Percentiles rank a stretch among this genome's conserved stretches.
These are phyloP conservation scores for Zosterops pallidus DNA, from an alignment of 2,113 vertebrate species.

Conservation along the genomic window DNA sequence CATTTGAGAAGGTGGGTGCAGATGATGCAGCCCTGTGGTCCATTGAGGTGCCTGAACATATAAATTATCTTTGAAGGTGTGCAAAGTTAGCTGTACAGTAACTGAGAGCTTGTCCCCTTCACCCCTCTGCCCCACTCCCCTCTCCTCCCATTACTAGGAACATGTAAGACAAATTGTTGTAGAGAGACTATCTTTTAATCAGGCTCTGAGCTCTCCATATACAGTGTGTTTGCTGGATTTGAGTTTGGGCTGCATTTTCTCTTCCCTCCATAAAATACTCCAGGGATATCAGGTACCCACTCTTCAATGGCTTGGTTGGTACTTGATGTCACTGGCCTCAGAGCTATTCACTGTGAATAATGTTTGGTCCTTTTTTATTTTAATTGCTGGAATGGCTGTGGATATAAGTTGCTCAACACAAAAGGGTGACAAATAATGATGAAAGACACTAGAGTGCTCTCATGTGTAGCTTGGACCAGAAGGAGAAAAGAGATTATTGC, in stretches of 20 bases:
- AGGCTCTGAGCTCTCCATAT: slow-evolving; percentile 38
- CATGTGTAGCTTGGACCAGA: slow-evolving; percentile 81
- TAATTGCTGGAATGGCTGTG: slow-evolving; percentile 82
- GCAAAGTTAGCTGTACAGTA: not conserved
- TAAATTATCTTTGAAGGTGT: slow-evolving; percentile 10
- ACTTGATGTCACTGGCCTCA: slow-evolving; percentile 73
- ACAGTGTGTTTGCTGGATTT: slow-evolving; percentile 48
- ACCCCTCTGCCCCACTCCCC: not conserved
- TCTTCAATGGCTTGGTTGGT: slow-evolving; percentile 71
- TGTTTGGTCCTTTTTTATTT: slow-evolving; percentile 80
- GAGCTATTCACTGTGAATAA: slow-evolving; percentile 73
- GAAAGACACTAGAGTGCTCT: slow-evolving; percentile 85
- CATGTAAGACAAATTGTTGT: not conserved
- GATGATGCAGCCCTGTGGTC: not conserved
- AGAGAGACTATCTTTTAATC: slow-evolving; percentile 60
- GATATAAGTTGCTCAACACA: slow-evolving; percentile 82
- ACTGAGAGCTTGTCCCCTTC: not conserved
- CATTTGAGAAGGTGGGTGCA: not conserved
- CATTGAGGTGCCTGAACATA: not conserved
- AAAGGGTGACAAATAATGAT: slow-evolving; percentile 85
- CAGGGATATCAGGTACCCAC: slow-evolving; percentile 73
- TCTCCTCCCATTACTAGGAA: not conserved
- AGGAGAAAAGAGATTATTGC: slow-evolving; percentile 87
- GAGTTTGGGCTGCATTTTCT: slow-evolving; percentile 44
- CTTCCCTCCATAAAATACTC: slow-evolving; percentile 56